Percentiles rank a stretch among this genome's conserved stretches.
Conservation (phyloP, 1,140 invertebrate species). For the Hypsibius dujardini region DNA sequence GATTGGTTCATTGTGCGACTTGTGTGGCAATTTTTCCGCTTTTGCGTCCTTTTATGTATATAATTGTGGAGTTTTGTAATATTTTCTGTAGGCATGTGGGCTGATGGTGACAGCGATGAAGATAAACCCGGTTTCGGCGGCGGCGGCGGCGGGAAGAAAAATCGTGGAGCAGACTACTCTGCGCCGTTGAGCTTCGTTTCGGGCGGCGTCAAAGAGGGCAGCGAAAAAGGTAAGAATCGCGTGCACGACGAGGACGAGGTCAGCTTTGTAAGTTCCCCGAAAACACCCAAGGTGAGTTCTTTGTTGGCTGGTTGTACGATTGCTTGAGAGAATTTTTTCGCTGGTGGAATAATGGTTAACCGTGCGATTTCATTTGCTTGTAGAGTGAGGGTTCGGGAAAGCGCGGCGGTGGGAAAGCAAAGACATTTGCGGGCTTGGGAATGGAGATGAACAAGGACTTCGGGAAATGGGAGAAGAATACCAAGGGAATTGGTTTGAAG, state of each 20-base stretch:
- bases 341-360: neutral
- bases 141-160: slow-evolving; percentile 18
- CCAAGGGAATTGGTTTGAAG: slow-evolving; percentile 86
- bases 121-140: slow-evolving; percentile 23
- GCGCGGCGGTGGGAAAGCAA: neutral
- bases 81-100: slow-evolving; percentile 32
- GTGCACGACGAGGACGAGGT: neutral
- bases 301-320: neutral
- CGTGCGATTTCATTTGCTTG: neutral
- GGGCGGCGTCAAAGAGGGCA: slow-evolving; percentile 32
- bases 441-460: slow-evolving; percentile 29
- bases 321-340: too few species aligned
- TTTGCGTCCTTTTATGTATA: too few species aligned
- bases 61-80: too few species aligned
- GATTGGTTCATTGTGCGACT: too few species aligned
- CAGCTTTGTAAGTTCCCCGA: neutral
- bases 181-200: slow-evolving; percentile 35
- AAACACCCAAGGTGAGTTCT: slow-evolving; percentile 7
- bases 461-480: slow-evolving; percentile 79
- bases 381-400: too few species aligned
- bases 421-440: neutral
- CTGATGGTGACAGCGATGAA: slow-evolving; percentile 24
- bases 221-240: slow-evolving; percentile 18
- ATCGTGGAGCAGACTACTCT: slow-evolving; percentile 27
- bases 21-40: too few species aligned